These are phyloP conservation scores for Gymnoscelis rufifasciata DNA, from an alignment of 2,888 invertebrate genomes.

Conservation along the genomic window DNA sequence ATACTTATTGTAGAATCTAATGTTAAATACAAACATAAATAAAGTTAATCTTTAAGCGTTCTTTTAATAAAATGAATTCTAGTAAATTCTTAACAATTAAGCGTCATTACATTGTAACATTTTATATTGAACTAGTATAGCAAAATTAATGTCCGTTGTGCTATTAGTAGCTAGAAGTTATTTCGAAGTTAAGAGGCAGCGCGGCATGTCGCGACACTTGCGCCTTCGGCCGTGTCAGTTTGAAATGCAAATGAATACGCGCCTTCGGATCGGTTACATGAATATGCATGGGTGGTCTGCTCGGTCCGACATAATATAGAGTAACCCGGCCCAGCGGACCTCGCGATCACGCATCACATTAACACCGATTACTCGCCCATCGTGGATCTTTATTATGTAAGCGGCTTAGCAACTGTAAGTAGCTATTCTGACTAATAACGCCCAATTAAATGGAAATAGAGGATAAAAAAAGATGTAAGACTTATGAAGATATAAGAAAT, in stretches of 20 bases:
- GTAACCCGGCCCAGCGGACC: slow-evolving; percentile 35
- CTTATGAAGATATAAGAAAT: too few relatives aligned
- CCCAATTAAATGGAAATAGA: neutral
- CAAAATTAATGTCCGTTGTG: neutral
- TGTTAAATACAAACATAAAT: too few relatives aligned
- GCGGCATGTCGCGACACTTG: slow-evolving; percentile 21
- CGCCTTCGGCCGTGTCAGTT: slow-evolving; percentile 48
- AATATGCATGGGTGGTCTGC: slow-evolving; percentile 68
- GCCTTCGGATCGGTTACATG: slow-evolving; percentile 66
- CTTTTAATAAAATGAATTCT: too few relatives aligned
- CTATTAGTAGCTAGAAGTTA: neutral
- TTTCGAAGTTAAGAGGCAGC: neutral
- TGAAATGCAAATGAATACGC: slow-evolving; percentile 76
- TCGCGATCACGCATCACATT: slow-evolving; percentile 24
- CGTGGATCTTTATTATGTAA: slow-evolving; percentile 13
- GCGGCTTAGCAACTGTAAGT: neutral
- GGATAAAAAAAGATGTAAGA: neutral
- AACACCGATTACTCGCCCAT: slow-evolving; percentile 31
- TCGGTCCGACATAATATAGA: slow-evolving; percentile 66
- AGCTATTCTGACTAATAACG: neutral
- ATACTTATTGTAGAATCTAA: too few relatives aligned
- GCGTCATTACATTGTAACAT: too few relatives aligned
- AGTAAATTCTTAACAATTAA: too few relatives aligned
- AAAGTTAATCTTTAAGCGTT: too few relatives aligned
- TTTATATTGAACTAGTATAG: too few relatives aligned